Evolutionary conservation across 2,113 vertebrate genomes (phyloP), one percentile per base, ranked within the genome.

Genomic region (Calypte anna): DNA sequence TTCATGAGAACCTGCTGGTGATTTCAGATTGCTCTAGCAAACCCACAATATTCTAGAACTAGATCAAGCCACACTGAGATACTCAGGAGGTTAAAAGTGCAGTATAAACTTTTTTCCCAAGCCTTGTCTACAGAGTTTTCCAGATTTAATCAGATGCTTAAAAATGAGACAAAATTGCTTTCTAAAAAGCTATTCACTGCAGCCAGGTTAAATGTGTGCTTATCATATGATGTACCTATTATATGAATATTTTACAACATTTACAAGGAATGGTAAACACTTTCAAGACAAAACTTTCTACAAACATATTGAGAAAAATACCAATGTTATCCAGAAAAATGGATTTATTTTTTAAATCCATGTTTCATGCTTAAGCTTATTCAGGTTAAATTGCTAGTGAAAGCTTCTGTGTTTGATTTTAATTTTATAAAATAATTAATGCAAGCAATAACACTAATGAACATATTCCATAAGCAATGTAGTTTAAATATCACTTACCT

Each of bases 401-500:
- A 13, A 84, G 1, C 4, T 72, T 82, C n/a, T 78, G 14, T 64
- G 46, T 50, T 78, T 83, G 12, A 61, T 67, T 50, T 93, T 24
- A 64, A 75, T 40, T 75, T 82, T 54, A 58, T 58, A 62, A 76
- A 76, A 7, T 16, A 63, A 58, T 31, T 57, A 62, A 57, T 54
- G 5, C 19, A 89, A 61, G 22, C 23, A 72, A 51, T 33, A 87
- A 62, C 13, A 3, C 8, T 20, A 36, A 76, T 55, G 62, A 91
- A 46, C 14, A 64, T 73, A 44, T 43, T 48, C 15, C 12, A 81
- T 91, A 94, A 58, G 2, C 6, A 94, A 15, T 79, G 62, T 81
- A 88, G 18, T 59, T 83, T 55, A 81, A 95, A 86, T 43, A 84
- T 69, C 2, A 63, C 81, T 14, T 98, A 98, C 97, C 96, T 98